Evolutionary conservation across 2,113 vertebrate species (phyloP).

Genomic region (Lagopus muta): DNA sequence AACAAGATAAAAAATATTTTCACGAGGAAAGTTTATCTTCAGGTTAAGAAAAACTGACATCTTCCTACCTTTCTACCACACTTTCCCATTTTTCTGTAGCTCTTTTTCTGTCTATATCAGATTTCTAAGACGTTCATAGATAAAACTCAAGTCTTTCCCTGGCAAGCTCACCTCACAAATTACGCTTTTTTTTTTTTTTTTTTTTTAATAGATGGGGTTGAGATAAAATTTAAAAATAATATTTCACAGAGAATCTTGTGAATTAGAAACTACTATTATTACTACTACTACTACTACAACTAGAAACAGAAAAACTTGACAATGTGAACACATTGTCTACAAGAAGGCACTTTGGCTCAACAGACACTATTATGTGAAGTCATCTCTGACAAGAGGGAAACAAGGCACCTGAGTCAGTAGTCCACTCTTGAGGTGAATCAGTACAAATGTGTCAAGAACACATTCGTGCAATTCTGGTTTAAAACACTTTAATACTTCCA

Average conservation of each 20-base stretch:
- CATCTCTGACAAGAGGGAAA: neutral
- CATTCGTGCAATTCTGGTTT: neutral
- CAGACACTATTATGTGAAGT: fast-evolving
- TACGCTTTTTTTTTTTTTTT: neutral
- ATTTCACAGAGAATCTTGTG: neutral
- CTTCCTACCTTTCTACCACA: neutral
- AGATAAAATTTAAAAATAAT: neutral
- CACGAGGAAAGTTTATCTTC: neutral
- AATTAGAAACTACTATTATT: neutral
- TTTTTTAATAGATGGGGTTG: neutral
- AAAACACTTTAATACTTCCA: neutral
- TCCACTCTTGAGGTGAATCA: neutral
- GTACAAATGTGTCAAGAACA: neutral
- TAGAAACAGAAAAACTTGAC: neutral
- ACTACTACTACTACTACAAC: too few species aligned
- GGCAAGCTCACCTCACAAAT: neutral
- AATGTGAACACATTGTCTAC: neutral
- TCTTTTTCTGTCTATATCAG: neutral
- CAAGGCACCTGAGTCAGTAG: neutral
- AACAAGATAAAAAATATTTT: neutral
- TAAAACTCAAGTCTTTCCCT: neutral
- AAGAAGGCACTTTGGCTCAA: neutral
- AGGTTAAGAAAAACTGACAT: neutral
- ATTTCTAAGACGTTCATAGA: neutral
- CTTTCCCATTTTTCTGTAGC: neutral